phyloP scores from a whole-genome alignment of 2,113 vertebrate species.

The Calypte anna region DNA sequence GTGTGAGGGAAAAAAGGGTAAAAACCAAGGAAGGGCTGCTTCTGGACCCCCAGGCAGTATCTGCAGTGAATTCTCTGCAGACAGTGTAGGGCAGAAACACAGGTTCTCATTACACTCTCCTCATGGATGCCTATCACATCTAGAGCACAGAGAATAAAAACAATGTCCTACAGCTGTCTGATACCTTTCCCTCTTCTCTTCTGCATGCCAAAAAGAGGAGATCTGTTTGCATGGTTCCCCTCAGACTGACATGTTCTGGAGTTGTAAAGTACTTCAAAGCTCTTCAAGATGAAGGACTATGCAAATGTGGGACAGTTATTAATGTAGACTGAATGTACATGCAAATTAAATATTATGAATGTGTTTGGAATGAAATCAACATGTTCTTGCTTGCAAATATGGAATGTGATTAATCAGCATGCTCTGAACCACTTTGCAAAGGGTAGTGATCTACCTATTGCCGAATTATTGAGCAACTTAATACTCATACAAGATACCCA shows the following conservation, averaged over 20 bases:
- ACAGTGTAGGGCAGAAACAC: not conserved
- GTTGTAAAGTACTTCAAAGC: not conserved
- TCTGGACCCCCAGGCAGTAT: not conserved
- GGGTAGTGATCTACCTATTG: not conserved
- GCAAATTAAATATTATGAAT: not conserved
- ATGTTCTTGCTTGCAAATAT: not conserved
- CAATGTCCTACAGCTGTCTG: not conserved
- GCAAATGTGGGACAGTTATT: not conserved
- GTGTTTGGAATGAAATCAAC: not conserved
- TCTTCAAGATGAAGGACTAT: not conserved
- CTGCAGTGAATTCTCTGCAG: not conserved
- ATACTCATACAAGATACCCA: not conserved
- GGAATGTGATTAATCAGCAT: not conserved
- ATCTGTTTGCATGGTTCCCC: not conserved
- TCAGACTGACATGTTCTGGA: not conserved
- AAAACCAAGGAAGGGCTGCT: not conserved
- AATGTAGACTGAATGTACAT: not conserved
- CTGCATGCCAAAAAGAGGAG: fast-evolving
- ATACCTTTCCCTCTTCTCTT: not conserved
- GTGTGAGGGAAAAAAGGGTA: not conserved
- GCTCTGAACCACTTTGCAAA: not conserved
- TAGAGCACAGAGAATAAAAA: fast-evolving
- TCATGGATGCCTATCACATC: not conserved
- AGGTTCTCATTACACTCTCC: not conserved
- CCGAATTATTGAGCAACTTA: not conserved